Conservation (phyloP, 2,888 invertebrate genomes). For the Hypercompe scribonia region DNA sequence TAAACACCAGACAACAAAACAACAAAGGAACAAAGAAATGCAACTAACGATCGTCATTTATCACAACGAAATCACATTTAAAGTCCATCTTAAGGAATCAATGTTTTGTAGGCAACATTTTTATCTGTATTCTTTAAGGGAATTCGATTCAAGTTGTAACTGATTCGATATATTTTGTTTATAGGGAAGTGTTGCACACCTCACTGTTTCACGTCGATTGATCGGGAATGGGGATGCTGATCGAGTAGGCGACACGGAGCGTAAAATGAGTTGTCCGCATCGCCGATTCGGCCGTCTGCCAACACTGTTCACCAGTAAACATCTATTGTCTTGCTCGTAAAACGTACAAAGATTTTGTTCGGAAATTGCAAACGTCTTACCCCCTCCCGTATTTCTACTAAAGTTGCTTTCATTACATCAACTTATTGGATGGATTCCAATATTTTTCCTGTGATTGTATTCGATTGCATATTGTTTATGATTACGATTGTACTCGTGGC, state of each 20-base stretch:
- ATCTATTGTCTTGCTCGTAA: slow-evolving; percentile 79
- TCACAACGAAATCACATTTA: slow-evolving; percentile 54
- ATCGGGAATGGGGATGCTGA: slow-evolving; percentile 68
- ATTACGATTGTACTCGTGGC: slow-evolving; percentile 62
- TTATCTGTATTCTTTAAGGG: slow-evolving; percentile 51
- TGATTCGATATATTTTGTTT: slow-evolving; percentile 51
- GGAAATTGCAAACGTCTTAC: slow-evolving; percentile 80
- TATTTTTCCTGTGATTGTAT: slow-evolving; percentile 80
- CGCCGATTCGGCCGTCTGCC: slow-evolving; percentile 76
- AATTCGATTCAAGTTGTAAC: slow-evolving; percentile 48
- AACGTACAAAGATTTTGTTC: slow-evolving; percentile 78
- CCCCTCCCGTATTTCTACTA: slow-evolving; percentile 63
- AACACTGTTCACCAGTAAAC: slow-evolving; percentile 73
- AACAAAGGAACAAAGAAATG: slow-evolving; percentile 53
- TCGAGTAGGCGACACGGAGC: slow-evolving; percentile 74
- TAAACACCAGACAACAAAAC: slow-evolving; percentile 37
- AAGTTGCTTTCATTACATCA: slow-evolving; percentile 83
- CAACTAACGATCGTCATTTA: slow-evolving; percentile 54
- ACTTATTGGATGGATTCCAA: slow-evolving; percentile 84
- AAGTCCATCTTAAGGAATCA: slow-evolving; percentile 49
- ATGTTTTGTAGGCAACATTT: slow-evolving; percentile 50
- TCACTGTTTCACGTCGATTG: slow-evolving; percentile 64
- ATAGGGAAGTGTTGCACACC: slow-evolving; percentile 57
- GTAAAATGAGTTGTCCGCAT: slow-evolving; percentile 83
- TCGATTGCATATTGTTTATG: slow-evolving; percentile 71